Percentiles rank a stretch among this genome's conserved stretches.
Conservation (phyloP, 2,888 invertebrate genomes). For the Chorisops tibialis region DNA sequence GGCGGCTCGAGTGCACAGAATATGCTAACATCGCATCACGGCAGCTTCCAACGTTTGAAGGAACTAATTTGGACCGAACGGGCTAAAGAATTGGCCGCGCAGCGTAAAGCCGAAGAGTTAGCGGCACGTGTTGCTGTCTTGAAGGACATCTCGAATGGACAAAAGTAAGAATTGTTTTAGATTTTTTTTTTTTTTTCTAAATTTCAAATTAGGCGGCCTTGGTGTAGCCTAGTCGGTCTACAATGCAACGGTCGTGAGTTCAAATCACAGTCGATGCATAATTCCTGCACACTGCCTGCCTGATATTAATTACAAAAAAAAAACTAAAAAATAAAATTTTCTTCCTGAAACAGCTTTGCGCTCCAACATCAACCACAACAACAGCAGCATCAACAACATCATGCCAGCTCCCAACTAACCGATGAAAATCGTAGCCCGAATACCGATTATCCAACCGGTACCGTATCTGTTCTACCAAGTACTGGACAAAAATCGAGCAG, state of each 20-base stretch:
- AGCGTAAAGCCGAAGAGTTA: constrained; percentile 69
- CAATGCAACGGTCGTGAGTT: neutral
- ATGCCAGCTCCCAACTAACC: constrained; percentile 35
- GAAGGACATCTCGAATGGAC: constrained; percentile 62
- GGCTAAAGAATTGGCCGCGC: constrained; percentile 71
- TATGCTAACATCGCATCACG: constrained; percentile 44
- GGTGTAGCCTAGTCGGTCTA: too few relatives aligned
- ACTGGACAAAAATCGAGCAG: constrained; percentile 30
- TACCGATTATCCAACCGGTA: constrained; percentile 13
- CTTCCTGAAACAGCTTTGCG: constrained; percentile 8
- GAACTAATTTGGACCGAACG: constrained; percentile 75
- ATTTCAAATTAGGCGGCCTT: too few relatives aligned
- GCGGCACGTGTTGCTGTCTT: constrained; percentile 61
- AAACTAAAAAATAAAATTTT: neutral
- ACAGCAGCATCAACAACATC: constrained; percentile 3
- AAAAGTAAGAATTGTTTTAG: constrained; percentile 51
- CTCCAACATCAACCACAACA: constrained; percentile 5
- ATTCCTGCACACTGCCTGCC: neutral
- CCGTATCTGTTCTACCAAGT: constrained; percentile 21
- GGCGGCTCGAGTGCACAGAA: constrained; percentile 39
- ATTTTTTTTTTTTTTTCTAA: too few relatives aligned
- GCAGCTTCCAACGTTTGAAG: constrained; percentile 71
- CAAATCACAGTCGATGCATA: neutral
- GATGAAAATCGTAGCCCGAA: constrained; percentile 46
- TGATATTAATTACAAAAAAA: neutral